phyloP scores from a whole-genome alignment of 2,113 vertebrate species.

The Oxyura jamaicensis region DNA sequence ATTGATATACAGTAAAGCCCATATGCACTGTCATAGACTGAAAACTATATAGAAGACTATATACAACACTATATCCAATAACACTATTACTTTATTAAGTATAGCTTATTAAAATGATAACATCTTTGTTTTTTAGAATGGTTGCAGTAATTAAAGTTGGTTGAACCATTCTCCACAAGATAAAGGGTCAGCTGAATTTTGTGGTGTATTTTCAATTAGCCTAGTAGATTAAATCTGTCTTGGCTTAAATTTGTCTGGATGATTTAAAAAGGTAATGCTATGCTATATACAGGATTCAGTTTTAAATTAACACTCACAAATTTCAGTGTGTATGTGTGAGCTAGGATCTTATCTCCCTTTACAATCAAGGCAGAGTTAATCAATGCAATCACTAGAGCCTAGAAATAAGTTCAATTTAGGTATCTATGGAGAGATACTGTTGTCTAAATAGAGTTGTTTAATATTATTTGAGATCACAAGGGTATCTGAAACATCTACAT shows the following conservation, averaged over 20 bases:
- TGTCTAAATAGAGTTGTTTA: neutral
- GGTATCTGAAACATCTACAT: neutral
- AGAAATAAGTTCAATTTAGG: neutral
- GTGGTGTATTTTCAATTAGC: neutral
- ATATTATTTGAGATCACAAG: neutral
- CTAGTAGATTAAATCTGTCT: neutral
- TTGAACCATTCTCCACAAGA: neutral
- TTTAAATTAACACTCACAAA: neutral
- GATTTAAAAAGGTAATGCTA: neutral
- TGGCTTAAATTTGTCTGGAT: neutral
- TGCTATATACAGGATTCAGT: neutral
- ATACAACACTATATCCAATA: neutral
- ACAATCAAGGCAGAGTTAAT: neutral
- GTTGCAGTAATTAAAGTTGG: neutral
- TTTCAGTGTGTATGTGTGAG: neutral
- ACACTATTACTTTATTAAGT: neutral
- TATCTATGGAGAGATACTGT: neutral
- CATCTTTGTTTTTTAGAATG: neutral
- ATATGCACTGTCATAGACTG: neutral
- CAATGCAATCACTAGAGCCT: neutral
- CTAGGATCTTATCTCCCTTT: neutral
- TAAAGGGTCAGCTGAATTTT: neutral
- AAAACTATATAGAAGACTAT: neutral
- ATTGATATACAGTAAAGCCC: neutral
- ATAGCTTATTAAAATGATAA: constrained; percentile 24